A percentile compares a stretch with the other conserved stretches of the same genome.
These are phyloP conservation scores for Parus major DNA, from an alignment of 2,113 vertebrate species.

Conservation along the genomic window DNA sequence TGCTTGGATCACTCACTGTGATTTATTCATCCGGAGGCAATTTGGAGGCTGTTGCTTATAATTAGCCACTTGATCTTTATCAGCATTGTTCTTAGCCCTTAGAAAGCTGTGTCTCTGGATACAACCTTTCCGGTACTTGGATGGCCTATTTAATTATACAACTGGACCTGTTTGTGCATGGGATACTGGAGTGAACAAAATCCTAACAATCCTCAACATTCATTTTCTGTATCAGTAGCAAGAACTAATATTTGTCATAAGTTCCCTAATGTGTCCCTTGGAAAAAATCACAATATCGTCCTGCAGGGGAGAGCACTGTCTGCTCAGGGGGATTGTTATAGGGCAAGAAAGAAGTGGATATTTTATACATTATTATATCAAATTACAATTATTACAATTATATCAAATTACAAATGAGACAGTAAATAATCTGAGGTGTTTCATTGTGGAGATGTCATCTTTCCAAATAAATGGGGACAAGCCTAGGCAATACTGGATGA, in stretches of 20 bases:
- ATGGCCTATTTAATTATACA: slow-evolving; percentile 69
- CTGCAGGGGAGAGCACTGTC: neutral
- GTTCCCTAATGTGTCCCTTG: neutral
- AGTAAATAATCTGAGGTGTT: neutral
- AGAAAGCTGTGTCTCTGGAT: slow-evolving; percentile 64
- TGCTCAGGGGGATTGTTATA: neutral
- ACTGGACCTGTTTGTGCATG: slow-evolving; percentile 19
- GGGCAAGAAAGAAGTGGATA: neutral
- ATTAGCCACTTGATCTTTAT: slow-evolving; percentile 81
- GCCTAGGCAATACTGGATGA: neutral
- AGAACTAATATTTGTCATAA: neutral
- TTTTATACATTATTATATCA: neutral
- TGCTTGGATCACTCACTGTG: slow-evolving; percentile 73
- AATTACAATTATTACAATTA: neutral
- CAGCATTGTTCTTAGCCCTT: slow-evolving; percentile 70
- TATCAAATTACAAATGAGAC: neutral
- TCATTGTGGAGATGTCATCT: neutral
- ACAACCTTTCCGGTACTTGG: slow-evolving; percentile 66
- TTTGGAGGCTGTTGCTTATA: slow-evolving; percentile 73
- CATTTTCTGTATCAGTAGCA: neutral
- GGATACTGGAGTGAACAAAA: slow-evolving; percentile 14
- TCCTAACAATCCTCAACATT: neutral
- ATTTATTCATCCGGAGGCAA: slow-evolving; percentile 74
- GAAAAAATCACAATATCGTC: neutral
- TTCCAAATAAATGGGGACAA: neutral